Evolutionary conservation across 1,140 invertebrate genomes (phyloP).

Genomic region (Lepidotrigona ventralis): DNA sequence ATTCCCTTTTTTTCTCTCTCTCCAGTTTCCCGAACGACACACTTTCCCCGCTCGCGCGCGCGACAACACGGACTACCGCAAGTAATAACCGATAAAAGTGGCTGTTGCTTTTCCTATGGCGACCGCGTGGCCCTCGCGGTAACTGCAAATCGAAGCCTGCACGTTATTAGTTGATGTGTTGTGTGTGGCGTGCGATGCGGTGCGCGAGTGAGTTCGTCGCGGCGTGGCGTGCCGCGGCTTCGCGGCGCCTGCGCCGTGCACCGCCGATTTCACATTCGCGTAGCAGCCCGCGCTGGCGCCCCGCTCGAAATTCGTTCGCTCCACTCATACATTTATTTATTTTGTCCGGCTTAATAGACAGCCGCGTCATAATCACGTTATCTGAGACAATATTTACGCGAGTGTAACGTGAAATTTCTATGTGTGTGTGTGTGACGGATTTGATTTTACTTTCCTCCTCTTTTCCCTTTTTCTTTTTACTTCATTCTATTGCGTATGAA

Average conservation of each 20-base stretch:
- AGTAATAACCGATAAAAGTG: neutral
- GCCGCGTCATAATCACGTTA: too few species aligned
- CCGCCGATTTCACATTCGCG: slow-evolving; percentile 45
- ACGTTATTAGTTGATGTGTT: slow-evolving; percentile 63
- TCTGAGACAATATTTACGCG: too few species aligned
- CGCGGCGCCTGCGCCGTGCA: slow-evolving; percentile 75
- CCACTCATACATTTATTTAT: too few species aligned
- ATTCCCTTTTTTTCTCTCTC: neutral
- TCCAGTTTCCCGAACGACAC: neutral
- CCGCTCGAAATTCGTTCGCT: neutral
- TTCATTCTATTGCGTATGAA: too few species aligned
- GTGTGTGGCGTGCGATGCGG: slow-evolving; percentile 79
- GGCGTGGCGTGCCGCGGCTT: slow-evolving; percentile 75
- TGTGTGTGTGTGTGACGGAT: too few species aligned
- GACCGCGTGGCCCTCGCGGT: slow-evolving; percentile 74
- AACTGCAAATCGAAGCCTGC: slow-evolving; percentile 55
- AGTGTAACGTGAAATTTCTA: too few species aligned
- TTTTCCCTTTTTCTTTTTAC: too few species aligned
- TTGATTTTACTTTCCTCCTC: too few species aligned
- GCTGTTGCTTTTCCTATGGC: slow-evolving; percentile 40
- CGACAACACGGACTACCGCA: slow-evolving; percentile 7
- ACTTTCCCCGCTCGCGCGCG: slow-evolving; percentile 19
- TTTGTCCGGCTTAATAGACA: too few species aligned
- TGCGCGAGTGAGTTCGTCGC: slow-evolving; percentile 79
- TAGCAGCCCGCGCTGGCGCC: slow-evolving; percentile 31